Evolutionary conservation across 2,797 vertebrate species (phyloP).

Genomic region (Heliangelus exortis): DNA sequence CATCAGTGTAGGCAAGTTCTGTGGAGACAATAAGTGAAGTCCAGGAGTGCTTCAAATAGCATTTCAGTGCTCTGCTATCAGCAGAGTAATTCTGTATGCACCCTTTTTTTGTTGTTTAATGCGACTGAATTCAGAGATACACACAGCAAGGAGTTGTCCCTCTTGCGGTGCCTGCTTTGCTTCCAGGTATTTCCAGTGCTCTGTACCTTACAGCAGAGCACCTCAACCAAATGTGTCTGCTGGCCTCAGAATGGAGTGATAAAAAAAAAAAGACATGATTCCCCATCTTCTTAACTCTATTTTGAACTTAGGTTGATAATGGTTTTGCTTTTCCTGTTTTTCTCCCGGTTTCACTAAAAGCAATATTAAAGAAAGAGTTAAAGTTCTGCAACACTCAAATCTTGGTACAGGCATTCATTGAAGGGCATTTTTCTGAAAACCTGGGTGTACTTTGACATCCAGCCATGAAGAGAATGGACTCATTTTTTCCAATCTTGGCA

Average conservation of each 20-base stretch:
- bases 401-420: neutral
- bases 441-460: slow-evolving; percentile 31
- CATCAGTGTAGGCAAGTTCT: neutral
- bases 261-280: neutral
- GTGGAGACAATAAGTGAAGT: neutral
- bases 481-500: slow-evolving; percentile 66
- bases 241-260: neutral
- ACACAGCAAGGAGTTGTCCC: neutral
- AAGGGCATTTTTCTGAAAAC: slow-evolving; percentile 32
- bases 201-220: neutral
- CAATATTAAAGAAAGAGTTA: neutral
- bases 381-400: neutral
- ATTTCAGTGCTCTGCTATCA: neutral
- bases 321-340: neutral
- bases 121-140: neutral
- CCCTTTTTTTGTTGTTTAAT: neutral
- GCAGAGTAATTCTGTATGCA: neutral
- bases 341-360: neutral
- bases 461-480: slow-evolving; percentile 40
- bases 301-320: neutral
- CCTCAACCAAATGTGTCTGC: fast-evolving
- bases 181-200: neutral
- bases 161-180: neutral
- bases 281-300: neutral
- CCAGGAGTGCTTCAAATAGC: neutral